These are phyloP conservation scores for Chirona hameri DNA, from an alignment of 2,888 invertebrate species.

Conservation along the genomic window DNA sequence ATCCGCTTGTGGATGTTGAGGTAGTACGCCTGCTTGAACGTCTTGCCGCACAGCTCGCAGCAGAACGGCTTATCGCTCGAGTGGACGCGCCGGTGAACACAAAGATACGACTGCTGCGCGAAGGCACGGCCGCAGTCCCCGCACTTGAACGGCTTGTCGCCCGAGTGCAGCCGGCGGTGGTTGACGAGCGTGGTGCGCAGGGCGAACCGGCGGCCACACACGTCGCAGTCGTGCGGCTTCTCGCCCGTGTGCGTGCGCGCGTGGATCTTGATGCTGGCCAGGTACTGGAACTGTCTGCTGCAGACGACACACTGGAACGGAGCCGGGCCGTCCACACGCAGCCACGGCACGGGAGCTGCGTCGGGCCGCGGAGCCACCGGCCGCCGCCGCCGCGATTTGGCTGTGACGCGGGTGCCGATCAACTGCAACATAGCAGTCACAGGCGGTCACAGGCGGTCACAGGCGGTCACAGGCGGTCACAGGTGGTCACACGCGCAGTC, in stretches of 20 bases:
- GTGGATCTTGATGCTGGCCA: not conserved
- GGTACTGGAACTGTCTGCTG: slow-evolving; percentile 3
- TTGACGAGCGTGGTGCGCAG: slow-evolving; percentile 2
- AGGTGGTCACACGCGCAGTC: no score
- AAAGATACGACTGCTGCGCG: slow-evolving; percentile 9
- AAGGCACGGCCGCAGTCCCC: not conserved
- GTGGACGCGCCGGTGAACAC: not conserved
- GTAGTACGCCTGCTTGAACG: not conserved
- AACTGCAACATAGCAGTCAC: not conserved
- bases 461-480: no score
- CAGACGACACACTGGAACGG: not conserved
- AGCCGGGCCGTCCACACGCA: not conserved
- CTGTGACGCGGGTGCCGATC: not conserved
- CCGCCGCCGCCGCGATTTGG: not conserved
- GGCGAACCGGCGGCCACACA: slow-evolving; percentile 12
- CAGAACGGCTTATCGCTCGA: slow-evolving; percentile 1
- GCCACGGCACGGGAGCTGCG: not conserved
- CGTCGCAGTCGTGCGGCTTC: not conserved
- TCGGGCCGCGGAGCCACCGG: not conserved
- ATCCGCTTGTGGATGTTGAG: slow-evolving; percentile 22
- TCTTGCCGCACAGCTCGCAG: slow-evolving; percentile 14
- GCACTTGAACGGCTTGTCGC: not conserved
- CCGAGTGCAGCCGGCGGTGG: slow-evolving; percentile 3
- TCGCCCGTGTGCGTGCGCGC: slow-evolving; percentile 27
- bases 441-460: not conserved